Evolutionary conservation across 2,888 invertebrate genomes (phyloP), one percentile per base, ranked within the genome.

Genomic region (Nasonovia ribisnigri): DNA sequence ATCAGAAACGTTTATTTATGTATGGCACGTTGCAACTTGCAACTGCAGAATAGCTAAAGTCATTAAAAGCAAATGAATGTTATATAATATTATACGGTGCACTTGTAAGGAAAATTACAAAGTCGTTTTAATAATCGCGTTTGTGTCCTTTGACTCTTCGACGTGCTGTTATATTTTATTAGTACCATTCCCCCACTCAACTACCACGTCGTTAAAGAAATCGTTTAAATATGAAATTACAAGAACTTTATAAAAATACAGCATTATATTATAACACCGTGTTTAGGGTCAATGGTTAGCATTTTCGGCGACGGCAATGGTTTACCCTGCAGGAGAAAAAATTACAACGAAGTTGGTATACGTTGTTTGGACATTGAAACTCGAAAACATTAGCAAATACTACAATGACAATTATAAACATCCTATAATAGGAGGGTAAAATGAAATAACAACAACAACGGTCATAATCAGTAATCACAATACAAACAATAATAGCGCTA

Each of bases 131-230:
- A 48, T 46, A 77, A 77, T 43, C 42, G 36, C 57, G 57, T 57
- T 89, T 57, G 57, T 89, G 88, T 57, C 57, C 54, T 36, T 42
- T 57, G 54, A 89, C 57, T 89, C 36, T 77, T 36, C 29, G 26
- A 43, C 13, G 26, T 43, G 57, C 3, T 16, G 42, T 89, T 43
- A 84, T 42, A 48, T 86, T 86, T 46, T 46, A 86, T 86, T 86
- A 46, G 43, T 46, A 6, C 20, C 36, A 36, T 77, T 36, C 77
- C 36, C 36, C 5, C 36, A 77, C 36, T 20, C 20, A 0, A 36
- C 36, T 36, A 77, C 77, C 4, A 86, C 86, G 46, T 86, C 46
- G 48, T 46, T 86, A 46, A n/a, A 86, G 43, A 46, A 48, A 86
- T 48, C 13, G 46, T 86, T 86, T 16, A 43, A 46, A 43, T 46